These are phyloP conservation scores for Idaea aversata DNA, from an alignment of 2,888 invertebrate genomes.

Conservation along the genomic window DNA sequence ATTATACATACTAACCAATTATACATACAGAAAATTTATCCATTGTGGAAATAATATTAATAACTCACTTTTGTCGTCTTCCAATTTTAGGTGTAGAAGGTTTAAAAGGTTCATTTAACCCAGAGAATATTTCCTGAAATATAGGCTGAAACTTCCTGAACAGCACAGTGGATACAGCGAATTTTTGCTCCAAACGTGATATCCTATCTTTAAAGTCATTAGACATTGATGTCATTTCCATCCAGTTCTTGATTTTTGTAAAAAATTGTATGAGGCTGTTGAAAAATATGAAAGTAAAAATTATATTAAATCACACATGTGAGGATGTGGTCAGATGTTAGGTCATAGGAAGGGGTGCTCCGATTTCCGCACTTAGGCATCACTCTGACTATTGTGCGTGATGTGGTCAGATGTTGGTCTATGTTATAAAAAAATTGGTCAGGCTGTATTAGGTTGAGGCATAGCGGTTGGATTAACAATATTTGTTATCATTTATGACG, in stretches of 20 bases:
- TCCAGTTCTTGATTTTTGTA: slow-evolving; percentile 96
- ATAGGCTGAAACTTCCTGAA: slow-evolving; percentile 95
- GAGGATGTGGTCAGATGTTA: too few species aligned
- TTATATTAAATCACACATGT: background rate
- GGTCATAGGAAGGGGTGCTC: too few species aligned
- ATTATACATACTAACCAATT: too few species aligned
- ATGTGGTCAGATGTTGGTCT: too few species aligned
- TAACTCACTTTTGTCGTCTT: slow-evolving; percentile 66
- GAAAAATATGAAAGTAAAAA: slow-evolving; percentile 5
- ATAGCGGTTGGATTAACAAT: too few species aligned
- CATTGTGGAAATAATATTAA: slow-evolving; percentile 1
- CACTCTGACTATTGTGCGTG: too few species aligned
- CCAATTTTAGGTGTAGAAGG: slow-evolving; percentile 77
- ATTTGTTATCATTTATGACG: too few species aligned
- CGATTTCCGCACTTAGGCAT: too few species aligned
- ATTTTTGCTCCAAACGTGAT: slow-evolving; percentile 91
- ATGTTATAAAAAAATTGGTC: too few species aligned
- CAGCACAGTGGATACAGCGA: slow-evolving; percentile 95
- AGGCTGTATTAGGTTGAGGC: too few species aligned
- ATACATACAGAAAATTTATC: too few species aligned
- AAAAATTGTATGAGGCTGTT: slow-evolving; percentile 94
- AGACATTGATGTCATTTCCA: slow-evolving; percentile 94
- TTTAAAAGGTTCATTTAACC: slow-evolving; percentile 81
- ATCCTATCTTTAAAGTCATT: slow-evolving; percentile 91
- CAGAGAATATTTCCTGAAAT: slow-evolving; percentile 91